A percentile compares a stretch with the other conserved stretches of the same genome.
These are phyloP conservation scores for Xenops minutus DNA, from an alignment of 2,797 vertebrate species.

Conservation along the genomic window DNA sequence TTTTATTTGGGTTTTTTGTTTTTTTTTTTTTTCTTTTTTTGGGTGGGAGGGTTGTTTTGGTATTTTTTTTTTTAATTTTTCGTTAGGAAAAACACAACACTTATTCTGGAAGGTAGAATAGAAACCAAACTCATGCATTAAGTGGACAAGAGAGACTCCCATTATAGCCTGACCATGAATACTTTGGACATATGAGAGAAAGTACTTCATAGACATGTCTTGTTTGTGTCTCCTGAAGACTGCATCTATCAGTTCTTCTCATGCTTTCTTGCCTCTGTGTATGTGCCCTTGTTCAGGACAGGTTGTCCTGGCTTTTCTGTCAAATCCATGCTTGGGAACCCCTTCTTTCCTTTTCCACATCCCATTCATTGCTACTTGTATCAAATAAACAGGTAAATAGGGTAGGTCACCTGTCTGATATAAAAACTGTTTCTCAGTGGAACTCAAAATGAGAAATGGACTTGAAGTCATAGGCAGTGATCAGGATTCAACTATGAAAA, in stretches of 20 bases:
- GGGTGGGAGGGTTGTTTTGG: background rate
- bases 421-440: background rate
- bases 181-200: background rate
- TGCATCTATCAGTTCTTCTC: background rate
- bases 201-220: background rate
- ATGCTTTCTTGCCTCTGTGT: background rate
- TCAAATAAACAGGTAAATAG: background rate
- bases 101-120: background rate
- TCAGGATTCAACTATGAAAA: background rate
- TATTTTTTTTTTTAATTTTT: background rate
- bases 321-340: background rate
- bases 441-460: background rate
- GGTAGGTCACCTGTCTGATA: background rate
- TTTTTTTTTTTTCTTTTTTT: background rate
- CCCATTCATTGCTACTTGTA: background rate
- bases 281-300: background rate
- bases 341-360: background rate
- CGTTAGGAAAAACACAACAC: background rate
- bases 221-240: background rate
- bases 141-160: background rate
- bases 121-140: background rate
- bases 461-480: background rate
- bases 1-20: background rate
- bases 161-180: background rate
- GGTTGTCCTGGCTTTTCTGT: background rate